phyloP scores from a whole-genome alignment of 1,140 invertebrate genomes.

The Leguminivora glycinivorella region DNA sequence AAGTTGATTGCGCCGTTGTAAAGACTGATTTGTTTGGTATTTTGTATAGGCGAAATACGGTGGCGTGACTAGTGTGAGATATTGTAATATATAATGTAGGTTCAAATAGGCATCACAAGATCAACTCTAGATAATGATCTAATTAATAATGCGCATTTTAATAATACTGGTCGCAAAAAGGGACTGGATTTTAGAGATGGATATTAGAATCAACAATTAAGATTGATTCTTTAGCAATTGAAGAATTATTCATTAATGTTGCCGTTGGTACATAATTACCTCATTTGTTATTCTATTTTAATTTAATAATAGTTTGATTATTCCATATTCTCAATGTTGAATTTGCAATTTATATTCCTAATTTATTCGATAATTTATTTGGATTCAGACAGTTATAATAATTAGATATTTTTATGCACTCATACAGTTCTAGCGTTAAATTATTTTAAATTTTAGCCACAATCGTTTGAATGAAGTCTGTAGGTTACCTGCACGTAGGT shows the following conservation, averaged over 20 bases:
- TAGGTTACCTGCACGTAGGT: background rate
- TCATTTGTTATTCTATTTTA: slow-evolving; percentile 21
- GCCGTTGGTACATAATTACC: slow-evolving; percentile 15
- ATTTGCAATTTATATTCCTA: slow-evolving; percentile 18
- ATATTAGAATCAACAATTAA: background rate
- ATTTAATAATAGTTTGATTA: slow-evolving; percentile 9
- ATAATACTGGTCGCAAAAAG: slow-evolving; percentile 1
- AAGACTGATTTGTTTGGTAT: slow-evolving; percentile 64
- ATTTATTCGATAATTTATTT: slow-evolving; percentile 14
- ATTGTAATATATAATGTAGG: slow-evolving; percentile 38
- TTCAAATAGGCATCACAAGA: slow-evolving; percentile 45
- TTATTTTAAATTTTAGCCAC: background rate
- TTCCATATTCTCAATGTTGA: slow-evolving; percentile 16
- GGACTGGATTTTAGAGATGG: background rate
- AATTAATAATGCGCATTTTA: slow-evolving; percentile 19
- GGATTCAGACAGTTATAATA: background rate
- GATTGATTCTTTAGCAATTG: background rate
- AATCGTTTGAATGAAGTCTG: background rate
- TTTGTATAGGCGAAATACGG: slow-evolving; percentile 48
- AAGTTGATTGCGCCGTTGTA: slow-evolving; percentile 49
- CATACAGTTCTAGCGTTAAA: background rate
- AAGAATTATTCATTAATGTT: background rate
- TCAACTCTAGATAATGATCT: slow-evolving; percentile 33
- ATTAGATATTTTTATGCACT: background rate
- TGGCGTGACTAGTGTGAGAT: slow-evolving; percentile 45